These are phyloP conservation scores for Empis stercorea DNA, from an alignment of 2,888 invertebrate species.

Conservation along the genomic window DNA sequence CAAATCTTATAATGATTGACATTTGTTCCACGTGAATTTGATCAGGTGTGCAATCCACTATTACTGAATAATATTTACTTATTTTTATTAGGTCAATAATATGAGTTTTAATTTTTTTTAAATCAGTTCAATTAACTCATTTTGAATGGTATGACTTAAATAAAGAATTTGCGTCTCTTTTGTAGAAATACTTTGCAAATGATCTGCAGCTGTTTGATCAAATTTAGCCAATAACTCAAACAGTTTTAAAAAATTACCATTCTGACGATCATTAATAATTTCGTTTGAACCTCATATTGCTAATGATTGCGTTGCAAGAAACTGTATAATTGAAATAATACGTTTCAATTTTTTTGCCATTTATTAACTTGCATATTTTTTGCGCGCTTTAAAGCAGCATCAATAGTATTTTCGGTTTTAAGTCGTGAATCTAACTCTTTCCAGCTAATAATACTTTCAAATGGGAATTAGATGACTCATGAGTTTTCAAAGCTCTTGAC, in stretches of 20 bases:
- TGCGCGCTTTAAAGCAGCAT: background rate
- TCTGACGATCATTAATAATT: background rate
- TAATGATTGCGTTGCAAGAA: background rate
- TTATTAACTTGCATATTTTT: background rate
- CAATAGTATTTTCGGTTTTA: background rate
- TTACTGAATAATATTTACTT: background rate
- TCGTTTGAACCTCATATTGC: background rate
- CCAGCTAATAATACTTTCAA: background rate
- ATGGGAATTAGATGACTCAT: background rate
- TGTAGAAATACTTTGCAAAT: background rate
- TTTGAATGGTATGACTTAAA: background rate
- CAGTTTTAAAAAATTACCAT: background rate
- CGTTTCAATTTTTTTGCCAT: background rate
- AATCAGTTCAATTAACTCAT: background rate
- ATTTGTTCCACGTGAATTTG: background rate
- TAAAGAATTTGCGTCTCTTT: background rate
- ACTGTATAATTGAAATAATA: background rate
- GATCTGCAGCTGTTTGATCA: background rate
- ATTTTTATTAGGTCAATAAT: conserved; percentile 1
- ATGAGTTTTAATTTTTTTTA: background rate
- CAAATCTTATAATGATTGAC: background rate
- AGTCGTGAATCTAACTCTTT: background rate
- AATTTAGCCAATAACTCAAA: background rate
- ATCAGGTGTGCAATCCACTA: background rate
- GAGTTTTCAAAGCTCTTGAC: background rate